These are phyloP conservation scores for Phrynosoma platyrhinos DNA, from an alignment of 2,113 vertebrate species.

Conservation along the genomic window DNA sequence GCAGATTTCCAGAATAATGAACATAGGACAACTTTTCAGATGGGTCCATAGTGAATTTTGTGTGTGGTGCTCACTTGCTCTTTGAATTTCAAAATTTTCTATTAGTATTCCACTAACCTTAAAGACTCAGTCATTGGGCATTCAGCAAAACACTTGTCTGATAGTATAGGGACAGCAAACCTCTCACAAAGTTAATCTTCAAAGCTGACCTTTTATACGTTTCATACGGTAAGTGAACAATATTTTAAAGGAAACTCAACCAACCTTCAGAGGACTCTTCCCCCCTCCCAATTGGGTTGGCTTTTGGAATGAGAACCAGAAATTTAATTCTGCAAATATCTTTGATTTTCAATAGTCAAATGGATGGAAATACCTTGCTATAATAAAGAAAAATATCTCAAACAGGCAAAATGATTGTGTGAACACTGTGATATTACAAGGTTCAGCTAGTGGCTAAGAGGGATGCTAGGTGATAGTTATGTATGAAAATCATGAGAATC, in stretches of 20 bases:
- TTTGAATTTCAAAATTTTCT: neutral
- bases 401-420: neutral
- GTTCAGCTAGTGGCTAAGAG: neutral
- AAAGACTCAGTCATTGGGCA: neutral
- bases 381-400: neutral
- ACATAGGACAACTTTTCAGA: constrained; percentile 39
- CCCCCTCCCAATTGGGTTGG: too few species aligned
- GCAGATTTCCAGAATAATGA: constrained; percentile 58
- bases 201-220: neutral
- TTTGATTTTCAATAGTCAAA: neutral
- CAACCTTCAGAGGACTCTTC: neutral
- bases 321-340: neutral
- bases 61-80: neutral
- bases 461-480: neutral
- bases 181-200: neutral
- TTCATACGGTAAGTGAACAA: neutral
- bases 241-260: neutral
- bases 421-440: neutral
- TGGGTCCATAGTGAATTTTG: constrained; percentile 20
- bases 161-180: neutral
- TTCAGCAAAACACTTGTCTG: neutral
- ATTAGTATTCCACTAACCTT: neutral
- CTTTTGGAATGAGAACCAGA: neutral
- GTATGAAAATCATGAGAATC: neutral
- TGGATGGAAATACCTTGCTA: neutral